phyloP scores from a whole-genome alignment of 2,113 vertebrate genomes.

The Alethe diademata region DNA sequence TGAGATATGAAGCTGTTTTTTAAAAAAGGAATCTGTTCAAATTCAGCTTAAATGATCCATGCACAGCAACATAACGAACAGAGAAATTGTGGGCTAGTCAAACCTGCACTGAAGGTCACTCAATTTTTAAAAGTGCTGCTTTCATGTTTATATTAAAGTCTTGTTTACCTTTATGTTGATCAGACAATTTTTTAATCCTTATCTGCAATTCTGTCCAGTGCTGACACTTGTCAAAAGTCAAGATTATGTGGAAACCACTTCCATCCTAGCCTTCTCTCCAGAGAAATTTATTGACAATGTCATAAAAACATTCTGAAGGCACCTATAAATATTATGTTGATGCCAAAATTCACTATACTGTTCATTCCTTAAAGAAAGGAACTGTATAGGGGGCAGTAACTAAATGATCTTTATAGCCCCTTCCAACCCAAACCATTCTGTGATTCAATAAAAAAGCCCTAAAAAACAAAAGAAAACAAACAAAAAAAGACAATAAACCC shows the following conservation, averaged over 20 bases:
- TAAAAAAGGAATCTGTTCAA: background rate
- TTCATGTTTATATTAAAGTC: background rate
- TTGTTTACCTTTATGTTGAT: background rate
- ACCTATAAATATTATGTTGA: background rate
- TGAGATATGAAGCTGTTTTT: background rate
- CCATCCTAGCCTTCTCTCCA: background rate
- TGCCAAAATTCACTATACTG: background rate
- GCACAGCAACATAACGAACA: background rate
- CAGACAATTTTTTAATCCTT: background rate
- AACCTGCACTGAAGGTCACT: background rate
- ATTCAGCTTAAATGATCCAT: background rate
- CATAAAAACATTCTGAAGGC: background rate
- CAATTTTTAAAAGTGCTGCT: background rate
- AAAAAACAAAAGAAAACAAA: background rate
- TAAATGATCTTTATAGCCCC: background rate
- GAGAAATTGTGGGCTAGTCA: background rate
- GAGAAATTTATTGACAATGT: background rate
- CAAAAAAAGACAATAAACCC: background rate
- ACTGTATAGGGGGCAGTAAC: background rate
- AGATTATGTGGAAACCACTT: background rate
- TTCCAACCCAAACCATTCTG: background rate
- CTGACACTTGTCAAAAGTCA: background rate
- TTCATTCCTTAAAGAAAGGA: background rate
- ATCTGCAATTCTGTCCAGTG: background rate
- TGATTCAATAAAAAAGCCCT: background rate